phyloP scores from a whole-genome alignment of 2,797 vertebrate genomes.

The Cryptoblepharus egeriae region DNA sequence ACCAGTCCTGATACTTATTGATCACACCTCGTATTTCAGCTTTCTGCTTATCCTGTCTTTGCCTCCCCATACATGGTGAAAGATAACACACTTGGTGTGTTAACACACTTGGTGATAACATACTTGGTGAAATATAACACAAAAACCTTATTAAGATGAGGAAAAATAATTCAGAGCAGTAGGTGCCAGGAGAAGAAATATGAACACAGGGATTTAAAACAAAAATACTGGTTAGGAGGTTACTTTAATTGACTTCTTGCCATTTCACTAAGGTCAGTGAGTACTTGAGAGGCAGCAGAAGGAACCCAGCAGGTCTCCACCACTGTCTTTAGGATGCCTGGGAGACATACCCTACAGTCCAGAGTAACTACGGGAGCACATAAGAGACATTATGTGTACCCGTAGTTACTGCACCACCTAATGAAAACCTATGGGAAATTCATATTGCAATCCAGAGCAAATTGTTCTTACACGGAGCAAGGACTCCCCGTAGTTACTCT shows the following conservation, averaged over 20 bases:
- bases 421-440: too few species aligned
- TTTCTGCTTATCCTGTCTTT: accelerated
- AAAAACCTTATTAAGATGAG: accelerated
- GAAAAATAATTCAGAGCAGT: neutral
- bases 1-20: too few species aligned
- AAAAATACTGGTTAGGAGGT: neutral
- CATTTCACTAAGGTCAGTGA: neutral
- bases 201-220: neutral
- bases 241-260: neutral
- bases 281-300: neutral
- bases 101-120: too few species aligned
- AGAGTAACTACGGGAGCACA: too few species aligned
- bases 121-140: constrained; percentile 5
- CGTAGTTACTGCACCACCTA: too few species aligned
- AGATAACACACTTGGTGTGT: neutral
- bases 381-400: too few species aligned
- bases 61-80: neutral
- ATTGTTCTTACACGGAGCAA: too few species aligned
- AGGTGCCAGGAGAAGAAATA: neutral
- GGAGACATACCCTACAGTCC: too few species aligned
- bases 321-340: neutral
- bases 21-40: too few species aligned
- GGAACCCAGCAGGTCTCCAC: neutral
- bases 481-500: too few species aligned
- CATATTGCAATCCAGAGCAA: too few species aligned